phyloP scores from a whole-genome alignment of 2,113 vertebrate genomes.

The Cinclus cinclus region DNA sequence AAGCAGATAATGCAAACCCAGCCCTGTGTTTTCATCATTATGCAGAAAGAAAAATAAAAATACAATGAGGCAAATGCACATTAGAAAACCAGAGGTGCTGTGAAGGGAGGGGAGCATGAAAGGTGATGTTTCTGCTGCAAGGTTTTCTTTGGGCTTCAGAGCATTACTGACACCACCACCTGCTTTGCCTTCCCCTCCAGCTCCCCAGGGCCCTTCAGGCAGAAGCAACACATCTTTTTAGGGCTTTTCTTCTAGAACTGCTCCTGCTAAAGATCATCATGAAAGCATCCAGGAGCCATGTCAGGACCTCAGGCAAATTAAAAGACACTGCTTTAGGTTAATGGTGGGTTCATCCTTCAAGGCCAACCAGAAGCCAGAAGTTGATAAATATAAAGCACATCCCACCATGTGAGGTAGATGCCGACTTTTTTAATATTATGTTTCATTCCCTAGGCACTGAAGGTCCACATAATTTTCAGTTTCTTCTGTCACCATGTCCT shows the following conservation, averaged over 20 bases:
- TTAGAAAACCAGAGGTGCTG: not conserved
- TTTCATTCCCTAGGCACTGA: not conserved
- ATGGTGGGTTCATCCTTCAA: not conserved
- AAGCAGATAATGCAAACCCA: not conserved
- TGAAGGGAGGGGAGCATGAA: not conserved
- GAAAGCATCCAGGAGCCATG: not conserved
- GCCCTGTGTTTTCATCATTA: not conserved
- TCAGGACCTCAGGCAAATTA: not conserved
- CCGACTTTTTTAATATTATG: not conserved
- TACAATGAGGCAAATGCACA: not conserved
- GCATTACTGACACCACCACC: not conserved
- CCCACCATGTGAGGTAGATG: not conserved
- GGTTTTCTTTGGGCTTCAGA: not conserved
- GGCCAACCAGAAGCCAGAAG: not conserved
- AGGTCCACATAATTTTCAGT: constrained; percentile 4
- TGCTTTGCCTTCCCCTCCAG: not conserved
- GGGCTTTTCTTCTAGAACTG: not conserved
- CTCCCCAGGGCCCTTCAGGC: not conserved
- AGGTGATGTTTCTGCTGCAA: not conserved
- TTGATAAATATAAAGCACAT: constrained; percentile 19
- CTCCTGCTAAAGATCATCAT: not conserved
- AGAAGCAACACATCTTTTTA: not conserved
- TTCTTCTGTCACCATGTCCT: not conserved
- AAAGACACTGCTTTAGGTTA: constrained; percentile 8
- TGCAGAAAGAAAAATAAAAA: constrained; percentile 21